These are phyloP conservation scores for Rhinella marina DNA, from an alignment of 2,797 vertebrate genomes.

Conservation along the genomic window DNA sequence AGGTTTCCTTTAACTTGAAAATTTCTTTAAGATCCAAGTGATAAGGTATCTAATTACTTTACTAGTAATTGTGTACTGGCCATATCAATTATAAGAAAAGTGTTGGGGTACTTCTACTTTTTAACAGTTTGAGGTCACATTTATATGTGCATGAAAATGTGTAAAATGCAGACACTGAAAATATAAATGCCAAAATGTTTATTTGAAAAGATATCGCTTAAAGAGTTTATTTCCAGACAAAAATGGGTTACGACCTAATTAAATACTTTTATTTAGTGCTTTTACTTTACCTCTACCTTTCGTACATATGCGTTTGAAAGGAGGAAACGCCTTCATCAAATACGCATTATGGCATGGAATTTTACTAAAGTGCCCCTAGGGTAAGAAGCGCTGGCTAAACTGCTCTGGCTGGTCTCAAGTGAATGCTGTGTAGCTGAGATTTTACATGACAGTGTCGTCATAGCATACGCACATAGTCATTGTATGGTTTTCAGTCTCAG, in stretches of 20 bases:
- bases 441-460: conserved; percentile 9
- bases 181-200: background rate
- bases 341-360: conserved; percentile 39
- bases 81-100: too few relatives aligned
- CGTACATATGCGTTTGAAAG: conserved; percentile 30
- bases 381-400: conserved; percentile 51
- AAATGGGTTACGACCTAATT: conserved; percentile 2
- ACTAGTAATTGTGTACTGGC: too few relatives aligned
- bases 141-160: background rate
- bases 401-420: conserved; percentile 22
- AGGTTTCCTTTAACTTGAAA: too few relatives aligned
- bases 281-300: conserved; percentile 20
- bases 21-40: too few relatives aligned
- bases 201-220: background rate
- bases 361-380: conserved; percentile 49
- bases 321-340: conserved; percentile 45
- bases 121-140: too few relatives aligned
- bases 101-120: too few relatives aligned
- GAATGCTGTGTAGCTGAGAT: conserved; percentile 38
- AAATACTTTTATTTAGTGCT: background rate
- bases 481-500: background rate
- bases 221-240: background rate
- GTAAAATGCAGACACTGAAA: background rate
- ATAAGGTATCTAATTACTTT: too few relatives aligned
- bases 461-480: conserved; percentile 10